Evolutionary conservation across 2,888 invertebrate species (phyloP), one percentile per base, ranked within the genome.

Genomic region (Leptodirus hochenwartii): DNA sequence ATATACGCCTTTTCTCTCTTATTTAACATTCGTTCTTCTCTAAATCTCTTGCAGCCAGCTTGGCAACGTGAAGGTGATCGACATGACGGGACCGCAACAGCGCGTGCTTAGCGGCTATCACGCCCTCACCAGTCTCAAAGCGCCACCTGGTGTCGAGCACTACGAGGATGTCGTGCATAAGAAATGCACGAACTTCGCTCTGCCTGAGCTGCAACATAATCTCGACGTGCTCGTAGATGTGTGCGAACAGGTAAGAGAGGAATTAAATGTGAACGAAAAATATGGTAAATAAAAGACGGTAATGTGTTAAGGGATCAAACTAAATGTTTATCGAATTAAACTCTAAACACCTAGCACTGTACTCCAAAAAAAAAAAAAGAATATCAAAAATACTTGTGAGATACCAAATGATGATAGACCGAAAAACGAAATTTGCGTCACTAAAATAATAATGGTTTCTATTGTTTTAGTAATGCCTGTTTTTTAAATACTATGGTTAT

Each of bases 71-170:
- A 95, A 95, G 42, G 95, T 99, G 8, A 96, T 98, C 38, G 98
- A 98, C 56, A 88, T 98, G 90, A 96, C 96, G 5, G 96, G 96
- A 0, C 85, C 82, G 0, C 88, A 96, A 54, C 80, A 84, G 50
- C 68, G 90, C 31, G 81, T 96, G 20, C 63, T 90, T 3, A 82
- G 80, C 47, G 90, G 91, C 1, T 93, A 93, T 53, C 88, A 90
- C 54, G 90, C 91, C 1, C 65, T 93, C 22, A 70, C 79, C 0
- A 79, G 82, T 15, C 58, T 66, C 2, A 58, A 62, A 39, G 49
- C 61, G 1, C 50, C 58, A 1, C 60, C 61, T 4, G 63, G 73
- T 46, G 61, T 65, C 49, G 58, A 58, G 48, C 61, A 74, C 23
- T 76, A 56, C 47, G 74, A 75, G 40, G 64, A 69, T 43, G 67